phyloP scores from a whole-genome alignment of 2,888 invertebrate species.

The Lasioglossum morio region DNA sequence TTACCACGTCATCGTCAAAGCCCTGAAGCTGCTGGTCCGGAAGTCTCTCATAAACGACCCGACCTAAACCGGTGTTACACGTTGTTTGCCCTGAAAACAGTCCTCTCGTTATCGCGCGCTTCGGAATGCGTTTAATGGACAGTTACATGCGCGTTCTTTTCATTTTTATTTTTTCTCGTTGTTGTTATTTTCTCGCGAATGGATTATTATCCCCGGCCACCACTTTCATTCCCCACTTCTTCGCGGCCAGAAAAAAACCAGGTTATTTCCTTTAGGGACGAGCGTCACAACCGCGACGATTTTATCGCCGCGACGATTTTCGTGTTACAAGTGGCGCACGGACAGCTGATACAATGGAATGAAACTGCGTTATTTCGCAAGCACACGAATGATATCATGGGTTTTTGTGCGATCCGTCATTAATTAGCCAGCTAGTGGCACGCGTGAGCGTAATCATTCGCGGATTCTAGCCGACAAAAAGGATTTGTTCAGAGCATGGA shows the following conservation, averaged over 20 bases:
- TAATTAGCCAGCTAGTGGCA: constrained; percentile 37
- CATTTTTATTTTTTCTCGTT: no score
- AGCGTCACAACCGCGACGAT: constrained; percentile 43
- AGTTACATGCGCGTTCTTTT: not conserved
- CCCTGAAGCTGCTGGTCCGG: constrained; percentile 96
- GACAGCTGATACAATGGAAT: constrained; percentile 56
- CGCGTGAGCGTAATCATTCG: not conserved
- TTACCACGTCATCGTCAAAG: constrained; percentile 94
- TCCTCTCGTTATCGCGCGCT: constrained; percentile 46
- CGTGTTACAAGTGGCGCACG: constrained; percentile 62
- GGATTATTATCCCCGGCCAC: constrained; percentile 62
- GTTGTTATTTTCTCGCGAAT: constrained; percentile 9
- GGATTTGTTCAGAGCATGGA: constrained; percentile 33
- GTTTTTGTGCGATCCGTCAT: constrained; percentile 32
- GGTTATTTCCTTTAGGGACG: constrained; percentile 59
- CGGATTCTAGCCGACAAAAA: constrained; percentile 26
- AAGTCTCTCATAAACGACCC: constrained; percentile 94
- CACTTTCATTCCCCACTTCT: not conserved
- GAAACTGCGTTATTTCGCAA: constrained; percentile 65
- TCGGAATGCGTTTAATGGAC: constrained; percentile 22
- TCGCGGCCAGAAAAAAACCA: constrained; percentile 46
- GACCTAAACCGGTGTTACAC: constrained; percentile 95
- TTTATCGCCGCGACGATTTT: constrained; percentile 65
- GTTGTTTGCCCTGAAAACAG: constrained; percentile 91
- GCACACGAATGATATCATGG: constrained; percentile 60